Conservation (phyloP, 2,113 vertebrate species). For the Neogobius melanostomus region DNA sequence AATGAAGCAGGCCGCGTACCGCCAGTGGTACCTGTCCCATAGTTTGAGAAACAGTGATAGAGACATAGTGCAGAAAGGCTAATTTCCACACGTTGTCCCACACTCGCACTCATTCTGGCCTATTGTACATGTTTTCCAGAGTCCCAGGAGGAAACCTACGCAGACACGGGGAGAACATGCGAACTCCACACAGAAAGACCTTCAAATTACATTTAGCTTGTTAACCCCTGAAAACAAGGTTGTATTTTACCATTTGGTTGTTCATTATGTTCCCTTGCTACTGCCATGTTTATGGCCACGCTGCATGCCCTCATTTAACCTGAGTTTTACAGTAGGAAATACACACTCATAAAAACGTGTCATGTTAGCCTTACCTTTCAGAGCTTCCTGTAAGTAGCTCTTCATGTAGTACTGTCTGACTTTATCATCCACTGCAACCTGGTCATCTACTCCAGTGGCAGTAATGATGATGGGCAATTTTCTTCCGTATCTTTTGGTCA, state of each 20-base stretch:
- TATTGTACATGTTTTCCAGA: too few species aligned
- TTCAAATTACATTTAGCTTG: neutral
- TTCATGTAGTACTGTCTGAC: conserved; percentile 85
- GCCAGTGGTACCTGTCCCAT: too few species aligned
- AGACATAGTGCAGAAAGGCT: too few species aligned
- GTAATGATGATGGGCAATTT: conserved; percentile 83
- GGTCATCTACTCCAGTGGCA: conserved; percentile 89
- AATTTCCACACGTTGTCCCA: too few species aligned
- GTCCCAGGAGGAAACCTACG: too few species aligned
- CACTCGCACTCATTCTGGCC: too few species aligned
- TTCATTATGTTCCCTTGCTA: conserved; percentile 10
- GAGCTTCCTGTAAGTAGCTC: conserved; percentile 85
- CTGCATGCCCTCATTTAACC: conserved; percentile 28
- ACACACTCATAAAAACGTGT: neutral
- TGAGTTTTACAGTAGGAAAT: conserved; percentile 34
- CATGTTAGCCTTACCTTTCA: conserved; percentile 82
- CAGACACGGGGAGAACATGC: too few species aligned
- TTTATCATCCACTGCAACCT: conserved; percentile 77
- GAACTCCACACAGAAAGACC: too few species aligned
- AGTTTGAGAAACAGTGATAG: too few species aligned
- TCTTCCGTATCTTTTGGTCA: conserved; percentile 81
- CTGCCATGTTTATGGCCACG: conserved; percentile 19
- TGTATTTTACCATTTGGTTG: neutral
- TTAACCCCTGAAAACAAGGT: neutral
- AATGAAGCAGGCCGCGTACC: too few species aligned